Evolutionary conservation across 2,888 invertebrate species (phyloP).

Genomic region (Mythimna albipuncta): DNA sequence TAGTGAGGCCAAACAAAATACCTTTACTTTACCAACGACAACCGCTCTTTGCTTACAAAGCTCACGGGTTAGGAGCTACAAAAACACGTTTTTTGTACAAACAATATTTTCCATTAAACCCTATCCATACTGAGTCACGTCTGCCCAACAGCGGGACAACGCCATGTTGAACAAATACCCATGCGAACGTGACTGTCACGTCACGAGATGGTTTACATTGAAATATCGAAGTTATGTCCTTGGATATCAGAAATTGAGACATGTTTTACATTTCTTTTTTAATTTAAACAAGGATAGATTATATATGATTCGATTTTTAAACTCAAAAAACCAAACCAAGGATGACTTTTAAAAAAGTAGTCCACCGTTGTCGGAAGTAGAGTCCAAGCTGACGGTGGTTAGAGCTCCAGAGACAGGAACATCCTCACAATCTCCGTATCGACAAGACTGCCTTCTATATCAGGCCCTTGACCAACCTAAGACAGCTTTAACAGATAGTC

Average conservation of each 20-base stretch:
- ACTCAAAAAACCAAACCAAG: too few species aligned
- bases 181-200: slow-evolving; percentile 40
- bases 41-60: not conserved
- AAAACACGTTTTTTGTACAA: slow-evolving; percentile 6
- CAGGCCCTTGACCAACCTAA: too few species aligned
- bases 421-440: too few species aligned
- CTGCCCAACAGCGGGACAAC: slow-evolving; percentile 33
- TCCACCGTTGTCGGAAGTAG: not conserved
- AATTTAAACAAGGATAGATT: not conserved
- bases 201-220: slow-evolving; percentile 21
- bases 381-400: too few species aligned
- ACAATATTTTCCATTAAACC: slow-evolving; percentile 18
- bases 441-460: too few species aligned
- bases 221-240: slow-evolving; percentile 28
- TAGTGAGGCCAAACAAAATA: not conserved
- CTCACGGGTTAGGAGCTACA: not conserved
- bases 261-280: not conserved
- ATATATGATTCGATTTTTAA: not conserved
- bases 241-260: not conserved
- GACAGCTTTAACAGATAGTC: too few species aligned
- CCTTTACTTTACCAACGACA: not conserved
- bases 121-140: slow-evolving; percentile 15
- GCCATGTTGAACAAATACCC: slow-evolving; percentile 40
- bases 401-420: too few species aligned
- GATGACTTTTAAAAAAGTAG: not conserved